These are phyloP conservation scores for Cotesia chilonis DNA, from an alignment of 1,140 invertebrate species.

Conservation along the genomic window DNA sequence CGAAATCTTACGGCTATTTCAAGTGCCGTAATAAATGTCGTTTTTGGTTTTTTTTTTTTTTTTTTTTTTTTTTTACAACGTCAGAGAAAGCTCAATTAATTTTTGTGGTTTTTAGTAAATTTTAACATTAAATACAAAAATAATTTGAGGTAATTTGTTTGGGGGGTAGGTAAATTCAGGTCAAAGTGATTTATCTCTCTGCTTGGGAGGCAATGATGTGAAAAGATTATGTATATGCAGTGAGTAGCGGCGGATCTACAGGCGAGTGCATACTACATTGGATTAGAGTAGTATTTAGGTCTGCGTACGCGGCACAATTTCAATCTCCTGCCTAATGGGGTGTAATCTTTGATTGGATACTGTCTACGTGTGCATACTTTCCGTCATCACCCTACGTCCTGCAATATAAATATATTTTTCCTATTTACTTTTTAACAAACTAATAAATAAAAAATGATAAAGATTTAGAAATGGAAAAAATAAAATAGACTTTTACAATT, in stretches of 20 bases:
- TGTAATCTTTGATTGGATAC: slow-evolving; percentile 61
- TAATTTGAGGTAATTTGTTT: neutral
- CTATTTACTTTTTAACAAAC: too few species aligned
- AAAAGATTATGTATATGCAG: slow-evolving; percentile 56
- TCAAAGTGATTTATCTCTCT: slow-evolving; percentile 51
- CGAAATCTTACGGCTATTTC: too few species aligned
- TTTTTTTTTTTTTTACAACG: too few species aligned
- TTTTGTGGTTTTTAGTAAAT: too few species aligned
- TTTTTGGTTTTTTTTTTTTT: too few species aligned
- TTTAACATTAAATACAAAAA: too few species aligned
- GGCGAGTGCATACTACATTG: neutral
- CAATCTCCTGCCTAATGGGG: slow-evolving; percentile 60
- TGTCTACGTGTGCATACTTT: slow-evolving; percentile 56
- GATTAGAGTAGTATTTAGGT: slow-evolving; percentile 21
- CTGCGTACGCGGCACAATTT: slow-evolving; percentile 61
- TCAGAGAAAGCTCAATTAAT: too few species aligned
- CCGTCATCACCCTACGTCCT: neutral
- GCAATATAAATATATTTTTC: too few species aligned
- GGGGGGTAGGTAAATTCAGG: neutral
- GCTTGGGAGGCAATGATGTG: slow-evolving; percentile 55
- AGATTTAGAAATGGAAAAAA: too few species aligned
- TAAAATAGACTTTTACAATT: too few species aligned
- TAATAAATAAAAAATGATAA: too few species aligned
- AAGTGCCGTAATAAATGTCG: neutral
- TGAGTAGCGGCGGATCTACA: slow-evolving; percentile 5